Evolutionary conservation across 1,140 invertebrate species (phyloP), one percentile per base, ranked within the genome.

Genomic region (Eubasilissa regina): DNA sequence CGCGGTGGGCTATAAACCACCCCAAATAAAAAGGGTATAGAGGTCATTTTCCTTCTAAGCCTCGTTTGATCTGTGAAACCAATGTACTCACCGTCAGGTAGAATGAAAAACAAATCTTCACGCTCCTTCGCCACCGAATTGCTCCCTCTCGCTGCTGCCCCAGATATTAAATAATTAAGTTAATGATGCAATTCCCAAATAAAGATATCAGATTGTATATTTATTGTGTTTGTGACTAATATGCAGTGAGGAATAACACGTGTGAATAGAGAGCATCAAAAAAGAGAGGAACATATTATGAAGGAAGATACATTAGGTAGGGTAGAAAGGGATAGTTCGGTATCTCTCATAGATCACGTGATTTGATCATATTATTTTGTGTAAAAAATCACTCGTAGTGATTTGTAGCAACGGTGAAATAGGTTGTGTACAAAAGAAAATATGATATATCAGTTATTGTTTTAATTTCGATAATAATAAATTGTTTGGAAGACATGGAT

Each of bases 401-500:
- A 35, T 35, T 35, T 35, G 25, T 1, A 35, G 25, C 25, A 35
- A 35, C 6, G 6, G 7, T 64, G 19, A 25, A 21, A 21, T 64
- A 64, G 11, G 12, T 43, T 13, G 25, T 64, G 19, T 60, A 10
- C 21, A 15, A 64, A 64, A 25, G 60, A 64, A 64, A 64, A 64
- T 4, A 64, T 25, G 13, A 64, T 35, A 43, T 44, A 35, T 43
- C 13, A 44, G 6, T 35, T n/a, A 43, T 1, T 64, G 10, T 66
- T 70, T 60, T 60, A 60, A 75, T 58, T 75, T 45, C 15, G 55
- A 35, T 47, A 35, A 60, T 58, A 73, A 60, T 58, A 19, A 73
- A 48, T 73, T 55, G 51, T 55, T 77, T 80, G 81, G 81, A 82
- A 82, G 81, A 82, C 81, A 80, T 78, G 19, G 55, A 60, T 56